Evolutionary conservation across 1,140 invertebrate genomes (phyloP), one percentile per base, ranked within the genome.

Genomic region (Listronotus bonariensis): DNA sequence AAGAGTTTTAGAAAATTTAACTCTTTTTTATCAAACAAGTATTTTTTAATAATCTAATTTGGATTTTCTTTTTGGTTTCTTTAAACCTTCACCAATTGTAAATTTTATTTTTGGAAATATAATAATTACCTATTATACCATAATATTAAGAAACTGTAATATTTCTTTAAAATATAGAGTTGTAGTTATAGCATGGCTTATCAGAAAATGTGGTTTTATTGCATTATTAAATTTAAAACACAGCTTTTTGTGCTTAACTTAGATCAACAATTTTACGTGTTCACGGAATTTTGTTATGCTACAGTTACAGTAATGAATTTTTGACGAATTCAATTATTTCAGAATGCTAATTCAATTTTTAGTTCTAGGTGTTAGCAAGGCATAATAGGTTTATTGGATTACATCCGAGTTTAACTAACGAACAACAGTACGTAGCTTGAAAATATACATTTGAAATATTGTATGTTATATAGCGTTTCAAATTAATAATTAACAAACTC

Each of bases 201-300:
- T 46, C 42, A 34, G 41, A 46, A 58, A 65, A 65, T 51, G 49
- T 45, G 57, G 63, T 20, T 57, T 58, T 49, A 51, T 65, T 65
- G 63, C 63, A 65, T 65, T 58, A 56, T 53, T 32, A 38, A 49
- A 60, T 20, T 60, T 66, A 38, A 40, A 60, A 53, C 64, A 66
- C 64, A 54, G 64, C 64, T 66, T 66, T 66, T 59, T 66, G 64
- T 66, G 64, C 64, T 66, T 66, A 45, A 55, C 56, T 57, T 65
- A 65, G 62, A 65, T 17, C 11, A 32, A 40, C 20, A 56, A 31
- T 14, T 48, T 45, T 48, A 17, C 43, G 32, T 59, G 56, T 59
- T 59, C 32, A 60, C 45, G 58, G 18, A 46, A 17, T 60, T 52
- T 49, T 40, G 46, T 49, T 41, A 49, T 45, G 45, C 45, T 31